Base-by-base conservation (phyloP, 2,888 invertebrate genomes). In the Andrena marginata region DNA sequence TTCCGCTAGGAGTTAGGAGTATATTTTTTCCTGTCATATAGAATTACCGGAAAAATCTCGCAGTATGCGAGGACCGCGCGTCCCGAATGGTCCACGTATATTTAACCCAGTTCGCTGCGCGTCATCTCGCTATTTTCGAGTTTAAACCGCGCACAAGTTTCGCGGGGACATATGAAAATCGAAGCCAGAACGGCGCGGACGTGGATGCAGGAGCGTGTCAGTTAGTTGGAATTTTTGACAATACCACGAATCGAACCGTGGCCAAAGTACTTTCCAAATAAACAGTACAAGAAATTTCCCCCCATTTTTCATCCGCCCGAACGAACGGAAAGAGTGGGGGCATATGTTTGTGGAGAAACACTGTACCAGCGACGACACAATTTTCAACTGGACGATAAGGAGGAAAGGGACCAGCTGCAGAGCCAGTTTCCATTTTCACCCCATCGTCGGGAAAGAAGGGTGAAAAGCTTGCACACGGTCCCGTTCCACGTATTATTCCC, bases 1-100 rank as follows among this genome's bases (percentile, higher is more conserved):
- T 3, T 10, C 6, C 1, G 51, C 51, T 20, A 7, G 16, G 51
- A 51, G 51, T 51, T 51, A 20, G 7, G 20, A 13, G 49, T 65
- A 65, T 65, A 67, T 67, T 67, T 67, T 67, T 67, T 54, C 51
- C 23, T 54, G 23, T 29, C 51, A 51, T 33, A 33, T 23, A 16
- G 67, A 51, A 33, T 51, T 31, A 23, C 3, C 33, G 67, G 49
- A 67, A 67, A 42, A 67, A 67, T 67, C 16, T 49, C 31, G 20
- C 31, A 67, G 6, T 29, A 26, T 20, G 20, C 65, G 49, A 26
- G 13, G 23, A 67, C 13, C 29, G 10, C 49, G 49, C 49, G 65
- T 59, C 26, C 26, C 59, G 16, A 59, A 59, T 29, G 59, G 29
- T 59, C 29, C 26, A 13, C 29, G 29, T 16, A 59, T 16, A 59